Conservation (phyloP, 2,888 invertebrate species). For the Lasioglossum oenotherae region DNA sequence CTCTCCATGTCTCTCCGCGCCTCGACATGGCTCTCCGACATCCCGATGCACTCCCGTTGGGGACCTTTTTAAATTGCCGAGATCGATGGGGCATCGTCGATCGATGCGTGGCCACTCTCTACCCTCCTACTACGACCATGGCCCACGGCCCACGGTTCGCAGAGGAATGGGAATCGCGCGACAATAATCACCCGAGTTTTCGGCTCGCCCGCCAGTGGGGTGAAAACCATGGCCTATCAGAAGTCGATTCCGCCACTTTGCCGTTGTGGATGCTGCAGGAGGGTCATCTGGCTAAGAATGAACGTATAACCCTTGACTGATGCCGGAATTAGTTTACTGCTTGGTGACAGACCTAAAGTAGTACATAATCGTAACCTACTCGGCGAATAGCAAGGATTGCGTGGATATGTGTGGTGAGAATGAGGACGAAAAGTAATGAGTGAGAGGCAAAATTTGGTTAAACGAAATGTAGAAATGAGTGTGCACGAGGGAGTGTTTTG, state of each 20-base stretch:
- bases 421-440: too few relatives aligned
- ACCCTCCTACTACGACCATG: neutral
- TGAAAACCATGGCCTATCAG: neutral
- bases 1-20: neutral
- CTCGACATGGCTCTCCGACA: constrained; percentile 16
- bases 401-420: too few relatives aligned
- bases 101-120: constrained; percentile 19
- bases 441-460: too few relatives aligned
- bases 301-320: too few relatives aligned
- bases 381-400: too few relatives aligned
- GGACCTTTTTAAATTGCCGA: constrained; percentile 44
- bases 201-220: neutral
- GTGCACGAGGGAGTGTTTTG: too few relatives aligned
- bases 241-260: constrained; percentile 23
- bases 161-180: neutral
- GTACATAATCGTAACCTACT: too few relatives aligned
- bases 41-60: constrained; percentile 24
- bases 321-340: too few relatives aligned
- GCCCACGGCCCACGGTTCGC: neutral
- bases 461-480: too few relatives aligned
- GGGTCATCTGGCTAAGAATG: too few relatives aligned
- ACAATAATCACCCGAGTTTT: constrained; percentile 35
- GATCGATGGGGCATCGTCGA: constrained; percentile 44
- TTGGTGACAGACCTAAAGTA: too few relatives aligned
- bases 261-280: neutral